Conservation (phyloP, 2,797 vertebrate genomes). For the Ctenosaura bakeri region DNA sequence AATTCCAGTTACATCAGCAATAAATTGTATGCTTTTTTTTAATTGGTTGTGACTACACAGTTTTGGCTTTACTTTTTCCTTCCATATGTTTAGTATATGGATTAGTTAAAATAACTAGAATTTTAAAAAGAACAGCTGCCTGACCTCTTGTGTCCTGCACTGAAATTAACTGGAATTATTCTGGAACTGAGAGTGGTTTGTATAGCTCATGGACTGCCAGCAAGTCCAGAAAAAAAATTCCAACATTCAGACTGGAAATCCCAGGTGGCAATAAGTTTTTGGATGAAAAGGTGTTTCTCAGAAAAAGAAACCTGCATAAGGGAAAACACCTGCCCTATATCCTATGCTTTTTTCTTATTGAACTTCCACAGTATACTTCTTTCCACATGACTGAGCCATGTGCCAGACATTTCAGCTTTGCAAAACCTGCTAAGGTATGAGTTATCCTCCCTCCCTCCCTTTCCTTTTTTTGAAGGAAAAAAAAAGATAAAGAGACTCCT, state of each 20-base stretch:
- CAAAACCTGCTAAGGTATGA: constrained; percentile 54
- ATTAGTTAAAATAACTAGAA: background rate
- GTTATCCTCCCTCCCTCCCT: constrained; percentile 50
- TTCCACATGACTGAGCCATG: constrained; percentile 49
- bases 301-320: constrained; percentile 38
- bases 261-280: background rate
- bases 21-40: background rate
- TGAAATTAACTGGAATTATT: constrained; percentile 29
- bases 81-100: background rate
- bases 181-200: constrained; percentile 2
- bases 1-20: background rate
- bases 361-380: constrained; percentile 56
- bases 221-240: constrained; percentile 1
- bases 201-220: background rate
- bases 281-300: constrained; percentile 29
- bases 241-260: constrained; percentile 24
- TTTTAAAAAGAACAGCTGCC: constrained; percentile 1
- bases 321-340: constrained; percentile 55
- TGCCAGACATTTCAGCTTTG: constrained; percentile 43
- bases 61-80: background rate
- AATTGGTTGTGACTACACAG: background rate
- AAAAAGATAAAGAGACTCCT: constrained; percentile 53
- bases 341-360: constrained; percentile 46
- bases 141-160: background rate
- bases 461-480: constrained; percentile 19